Base-by-base conservation (phyloP, 2,113 vertebrate genomes). In the Dicaeum eximium region DNA sequence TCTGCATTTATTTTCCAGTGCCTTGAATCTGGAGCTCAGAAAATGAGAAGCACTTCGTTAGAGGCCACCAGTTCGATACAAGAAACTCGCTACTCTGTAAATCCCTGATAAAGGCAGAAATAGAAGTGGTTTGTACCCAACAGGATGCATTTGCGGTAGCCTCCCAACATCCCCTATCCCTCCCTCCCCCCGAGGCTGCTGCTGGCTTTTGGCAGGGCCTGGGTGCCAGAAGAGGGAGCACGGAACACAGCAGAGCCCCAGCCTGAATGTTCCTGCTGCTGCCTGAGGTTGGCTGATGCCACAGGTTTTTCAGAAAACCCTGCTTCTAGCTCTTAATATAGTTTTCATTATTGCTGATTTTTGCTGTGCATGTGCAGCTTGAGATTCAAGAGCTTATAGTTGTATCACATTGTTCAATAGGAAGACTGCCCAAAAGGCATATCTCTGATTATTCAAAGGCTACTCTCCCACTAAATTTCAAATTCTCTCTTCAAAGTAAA, bases 161-260 rank as follows among this genome's bases (percentile, higher is more conserved):
- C 18, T 71, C 69, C 75, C 65, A 71, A 4, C 38, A 18, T 38
- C 12, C 6, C 35, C 24, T 35, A 6, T 50, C 35, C n/a, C 25
- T 54, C 23, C 19, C n/a, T 56, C 3, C 35, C n/a, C 37, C 7
- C 2, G 13, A 42, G 82, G 35, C 38, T n/a, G 31, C 58, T 45
- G 47, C 56, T 86, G 67, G 2, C 53, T 25, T 57, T 48, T 20
- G 27, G 48, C 5, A 2, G n/a, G 65, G 42, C 25, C 64, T 33
- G 74, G 87, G 31, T 92, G 75, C 93, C 94, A 94, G 94, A 88
- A 94, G 94, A 85, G 95, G 96, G 95, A 97, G 93, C 90, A 92
- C 10, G 2, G 87, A 96, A 80, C 74, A 54, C 78, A 9, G 89
- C 5, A 42, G 74, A 92, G 54, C 22, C 70, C 66, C 75, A 35